Percentiles rank a stretch among this genome's conserved stretches.
These are phyloP conservation scores for Lithobates sylvaticus DNA, from an alignment of 2,797 vertebrate genomes.

Conservation along the genomic window DNA sequence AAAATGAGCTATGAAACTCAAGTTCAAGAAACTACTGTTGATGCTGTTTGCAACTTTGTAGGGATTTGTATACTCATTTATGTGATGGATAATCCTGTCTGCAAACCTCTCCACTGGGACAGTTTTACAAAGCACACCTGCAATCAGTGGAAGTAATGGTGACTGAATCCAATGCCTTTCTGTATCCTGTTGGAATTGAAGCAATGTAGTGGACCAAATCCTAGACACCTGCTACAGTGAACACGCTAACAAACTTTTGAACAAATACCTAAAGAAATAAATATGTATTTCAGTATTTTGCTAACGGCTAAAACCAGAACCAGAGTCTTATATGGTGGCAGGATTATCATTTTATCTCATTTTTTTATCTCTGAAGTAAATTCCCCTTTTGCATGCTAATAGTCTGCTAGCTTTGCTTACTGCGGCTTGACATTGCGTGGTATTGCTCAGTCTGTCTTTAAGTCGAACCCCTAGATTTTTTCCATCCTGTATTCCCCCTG, in stretches of 20 bases:
- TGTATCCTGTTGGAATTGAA: constrained; percentile 29
- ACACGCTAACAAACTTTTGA: not conserved
- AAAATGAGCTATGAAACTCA: constrained; percentile 1
- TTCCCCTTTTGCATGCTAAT: no score
- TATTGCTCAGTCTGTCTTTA: no score
- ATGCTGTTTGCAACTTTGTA: constrained; percentile 15
- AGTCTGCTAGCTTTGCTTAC: no score
- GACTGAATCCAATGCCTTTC: constrained; percentile 38
- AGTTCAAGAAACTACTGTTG: constrained; percentile 31
- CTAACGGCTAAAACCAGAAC: not conserved
- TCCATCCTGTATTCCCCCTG: no score
- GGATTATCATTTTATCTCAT: no score
- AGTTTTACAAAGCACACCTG: constrained; percentile 38
- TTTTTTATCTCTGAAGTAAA: no score
- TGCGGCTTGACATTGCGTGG: no score
- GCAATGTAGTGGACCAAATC: constrained; percentile 41
- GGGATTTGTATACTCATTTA: constrained; percentile 47
- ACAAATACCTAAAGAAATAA: not conserved
- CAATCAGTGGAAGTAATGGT: constrained; percentile 37
- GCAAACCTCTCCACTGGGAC: constrained; percentile 9
- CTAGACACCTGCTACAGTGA: constrained; percentile 16
- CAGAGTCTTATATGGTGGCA: no score
- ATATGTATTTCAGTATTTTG: not conserved
- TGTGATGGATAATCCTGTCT: constrained; percentile 53
- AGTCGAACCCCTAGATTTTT: no score